Evolutionary conservation across 2,113 vertebrate genomes (phyloP).

Genomic region (Sceloporus undulatus): DNA sequence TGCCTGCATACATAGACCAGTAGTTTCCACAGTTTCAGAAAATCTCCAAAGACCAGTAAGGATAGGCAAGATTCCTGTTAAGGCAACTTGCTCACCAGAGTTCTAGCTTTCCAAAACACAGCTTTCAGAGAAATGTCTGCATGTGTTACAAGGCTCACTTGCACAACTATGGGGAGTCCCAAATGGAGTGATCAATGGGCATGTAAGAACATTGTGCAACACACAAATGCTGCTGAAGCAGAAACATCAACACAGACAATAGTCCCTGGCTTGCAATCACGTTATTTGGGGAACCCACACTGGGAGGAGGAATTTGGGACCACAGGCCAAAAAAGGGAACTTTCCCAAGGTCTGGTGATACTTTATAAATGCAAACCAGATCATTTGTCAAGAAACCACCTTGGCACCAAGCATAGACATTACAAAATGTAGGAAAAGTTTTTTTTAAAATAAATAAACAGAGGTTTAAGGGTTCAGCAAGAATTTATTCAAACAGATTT

Average conservation of each 20-base stretch:
- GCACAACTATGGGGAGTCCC: neutral
- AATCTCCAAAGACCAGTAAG: neutral
- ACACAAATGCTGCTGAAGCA: neutral
- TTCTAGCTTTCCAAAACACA: neutral
- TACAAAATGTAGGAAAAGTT: conserved; percentile 36
- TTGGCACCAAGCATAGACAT: neutral
- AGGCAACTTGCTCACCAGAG: neutral
- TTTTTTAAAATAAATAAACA: neutral
- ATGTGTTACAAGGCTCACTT: neutral
- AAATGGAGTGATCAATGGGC: neutral
- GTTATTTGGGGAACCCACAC: too few relatives aligned
- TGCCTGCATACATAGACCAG: neutral
- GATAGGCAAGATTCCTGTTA: neutral
- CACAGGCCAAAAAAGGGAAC: too few relatives aligned
- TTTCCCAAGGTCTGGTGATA: too few relatives aligned
- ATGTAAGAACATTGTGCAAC: neutral
- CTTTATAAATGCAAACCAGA: neutral
- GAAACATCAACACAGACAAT: neutral
- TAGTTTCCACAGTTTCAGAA: neutral
- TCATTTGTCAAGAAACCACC: neutral
- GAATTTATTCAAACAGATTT: conserved; percentile 12
- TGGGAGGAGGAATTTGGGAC: too few relatives aligned
- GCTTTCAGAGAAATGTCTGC: neutral
- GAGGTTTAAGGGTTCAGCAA: conserved; percentile 41
- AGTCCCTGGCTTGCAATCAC: neutral